Base-by-base conservation (phyloP, 2,113 vertebrate species). In the Nerophis lumbriciformis region DNA sequence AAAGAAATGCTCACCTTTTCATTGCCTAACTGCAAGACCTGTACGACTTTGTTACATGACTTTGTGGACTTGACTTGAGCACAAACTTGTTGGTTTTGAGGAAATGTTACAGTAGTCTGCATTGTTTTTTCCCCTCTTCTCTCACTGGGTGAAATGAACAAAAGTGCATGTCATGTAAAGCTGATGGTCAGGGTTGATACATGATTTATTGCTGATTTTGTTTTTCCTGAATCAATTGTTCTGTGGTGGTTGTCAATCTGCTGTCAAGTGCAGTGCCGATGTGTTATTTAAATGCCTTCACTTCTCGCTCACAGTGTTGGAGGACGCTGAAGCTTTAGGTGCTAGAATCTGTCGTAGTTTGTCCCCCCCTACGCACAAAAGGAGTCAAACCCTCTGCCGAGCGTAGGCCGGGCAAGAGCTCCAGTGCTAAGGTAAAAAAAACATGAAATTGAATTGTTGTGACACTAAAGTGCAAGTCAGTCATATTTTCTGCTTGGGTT, bases 271-370 rank as follows among this genome's bases (percentile, higher is more conserved):
- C 88, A 83, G 88, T 88, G 72, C 78, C 80, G 81, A 86, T 78
- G 61, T 76, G 12, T 58, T 49, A 85, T 82, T 89, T 79, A 85
- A 87, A 95, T 92, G 93, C 95, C 95, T 98, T 96, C 94, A 94
- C 87, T 97, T 98, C 95, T 97, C 90, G 93, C 94, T 97, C 95
- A 98, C 95, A 98, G 95, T 95, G 95, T 94, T 88, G 96, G 97
- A 98, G 95, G 96, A 96, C 92, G 94, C 94, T 93, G 95, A 92
- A 94, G 93, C 90, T 92, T 45, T 99, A 98, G 94, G 91, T 94
- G 93, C 93, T 98, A 99, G 93, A 93, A 93, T 95, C 91, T 93
- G 94, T 95, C 93, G 92, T 97, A 98, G 96, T 97, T 97, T 94
- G 89, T 92, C 91, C 90, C 91, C 90, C 42, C 42, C 8, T 11